Conservation (phyloP, 1,140 invertebrate genomes). For the Monomorium pharaonis region DNA sequence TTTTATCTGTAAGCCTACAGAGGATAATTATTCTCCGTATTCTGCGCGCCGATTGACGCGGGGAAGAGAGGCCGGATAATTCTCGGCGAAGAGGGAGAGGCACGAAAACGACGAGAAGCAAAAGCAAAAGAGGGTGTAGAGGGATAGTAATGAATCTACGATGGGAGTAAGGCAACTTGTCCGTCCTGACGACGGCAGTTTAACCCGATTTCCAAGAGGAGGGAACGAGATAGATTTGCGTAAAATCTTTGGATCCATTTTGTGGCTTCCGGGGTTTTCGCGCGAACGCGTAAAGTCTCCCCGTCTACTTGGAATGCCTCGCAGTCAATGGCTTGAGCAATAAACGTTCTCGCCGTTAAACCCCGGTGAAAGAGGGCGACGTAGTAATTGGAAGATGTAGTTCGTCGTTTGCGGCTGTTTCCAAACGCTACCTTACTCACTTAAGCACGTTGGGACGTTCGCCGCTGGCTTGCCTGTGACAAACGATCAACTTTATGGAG, state of each 20-base stretch:
- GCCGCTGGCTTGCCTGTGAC: slow-evolving; percentile 6
- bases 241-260: slow-evolving; percentile 75
- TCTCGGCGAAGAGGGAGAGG: slow-evolving; percentile 61
- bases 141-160: slow-evolving; percentile 80
- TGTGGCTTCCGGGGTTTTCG: slow-evolving; percentile 70
- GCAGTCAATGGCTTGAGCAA: slow-evolving; percentile 62
- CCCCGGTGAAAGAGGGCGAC: slow-evolving; percentile 49
- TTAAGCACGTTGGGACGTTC: slow-evolving; percentile 14
- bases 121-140: slow-evolving; percentile 30
- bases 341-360: slow-evolving; percentile 65
- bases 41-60: slow-evolving; percentile 69
- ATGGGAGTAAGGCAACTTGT: slow-evolving; percentile 65
- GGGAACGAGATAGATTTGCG: slow-evolving; percentile 69
- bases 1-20: slow-evolving; percentile 81
- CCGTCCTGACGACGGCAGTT: slow-evolving; percentile 61
- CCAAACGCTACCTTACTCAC: slow-evolving; percentile 24
- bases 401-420: slow-evolving; percentile 46
- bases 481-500: background rate
- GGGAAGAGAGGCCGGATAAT: slow-evolving; percentile 73
- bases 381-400: slow-evolving; percentile 53
- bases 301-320: slow-evolving; percentile 39
- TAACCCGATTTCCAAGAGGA: slow-evolving; percentile 71
- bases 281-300: slow-evolving; percentile 65
- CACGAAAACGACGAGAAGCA: slow-evolving; percentile 64
- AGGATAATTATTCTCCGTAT: slow-evolving; percentile 82